A percentile compares a stretch with the other conserved stretches of the same genome.
phyloP scores from a whole-genome alignment of 2,888 invertebrate genomes.

The Ischnura elegans region DNA sequence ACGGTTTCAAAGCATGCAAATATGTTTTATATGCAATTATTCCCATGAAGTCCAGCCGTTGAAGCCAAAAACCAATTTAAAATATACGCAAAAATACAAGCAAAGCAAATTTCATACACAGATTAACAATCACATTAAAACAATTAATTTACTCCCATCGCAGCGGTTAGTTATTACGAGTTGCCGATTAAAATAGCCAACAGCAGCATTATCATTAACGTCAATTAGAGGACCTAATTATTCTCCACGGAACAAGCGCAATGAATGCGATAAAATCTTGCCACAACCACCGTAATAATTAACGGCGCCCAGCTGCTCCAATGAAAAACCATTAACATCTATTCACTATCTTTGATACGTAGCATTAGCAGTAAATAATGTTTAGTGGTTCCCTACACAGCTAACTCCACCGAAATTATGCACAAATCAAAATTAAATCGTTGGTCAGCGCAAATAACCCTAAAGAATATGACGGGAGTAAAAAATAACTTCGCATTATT shows the following conservation, averaged over 20 bases:
- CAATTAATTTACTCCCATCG: not conserved
- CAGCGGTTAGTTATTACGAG: not conserved
- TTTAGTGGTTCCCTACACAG: not conserved
- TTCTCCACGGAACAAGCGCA: not conserved
- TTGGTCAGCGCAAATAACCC: not conserved
- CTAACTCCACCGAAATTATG: not conserved
- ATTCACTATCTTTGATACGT: not conserved
- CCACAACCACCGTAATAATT: not conserved
- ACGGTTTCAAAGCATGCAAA: not conserved
- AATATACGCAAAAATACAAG: no score
- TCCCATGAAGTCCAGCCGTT: not conserved
- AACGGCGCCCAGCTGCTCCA: constrained; percentile 12
- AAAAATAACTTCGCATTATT: no score
- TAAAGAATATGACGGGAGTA: not conserved
- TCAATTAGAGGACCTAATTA: not conserved
- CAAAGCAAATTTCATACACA: no score
- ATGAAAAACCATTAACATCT: constrained; percentile 31
- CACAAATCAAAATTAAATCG: not conserved
- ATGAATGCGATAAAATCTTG: not conserved
- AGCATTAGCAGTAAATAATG: not conserved
- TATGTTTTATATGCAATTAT: not conserved
- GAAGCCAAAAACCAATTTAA: not conserved
- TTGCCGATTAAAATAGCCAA: not conserved
- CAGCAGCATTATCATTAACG: not conserved
- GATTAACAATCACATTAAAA: not conserved